Percentiles rank a stretch among this genome's conserved stretches.
Conservation (phyloP, 2,888 invertebrate species). For the Odontothrips loti region DNA sequence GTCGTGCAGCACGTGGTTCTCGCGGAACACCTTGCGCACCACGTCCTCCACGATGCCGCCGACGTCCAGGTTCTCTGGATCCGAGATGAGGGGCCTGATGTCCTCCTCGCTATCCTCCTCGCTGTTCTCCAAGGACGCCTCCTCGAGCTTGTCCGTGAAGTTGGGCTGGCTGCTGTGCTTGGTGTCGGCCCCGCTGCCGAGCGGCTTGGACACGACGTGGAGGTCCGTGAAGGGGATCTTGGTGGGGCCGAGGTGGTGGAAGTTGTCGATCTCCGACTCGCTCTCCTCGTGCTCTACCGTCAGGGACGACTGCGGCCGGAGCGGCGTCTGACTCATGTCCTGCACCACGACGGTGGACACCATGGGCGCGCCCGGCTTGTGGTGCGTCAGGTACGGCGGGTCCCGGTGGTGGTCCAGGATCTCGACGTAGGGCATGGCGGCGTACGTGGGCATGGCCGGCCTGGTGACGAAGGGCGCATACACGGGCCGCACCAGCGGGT, state of each 20-base stretch:
- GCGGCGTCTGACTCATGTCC: conserved; percentile 13
- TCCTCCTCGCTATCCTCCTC: not conserved
- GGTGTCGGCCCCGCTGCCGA: not conserved
- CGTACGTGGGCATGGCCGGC: conserved; percentile 2
- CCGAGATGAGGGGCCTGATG: not conserved
- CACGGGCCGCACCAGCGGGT: conserved; percentile 14
- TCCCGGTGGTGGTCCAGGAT: conserved; percentile 21
- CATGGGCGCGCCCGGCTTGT: not conserved
- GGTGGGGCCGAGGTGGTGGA: conserved; percentile 4
- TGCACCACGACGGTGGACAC: conserved; percentile 21
- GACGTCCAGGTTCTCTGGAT: not conserved
- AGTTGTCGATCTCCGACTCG: not conserved
- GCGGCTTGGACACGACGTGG: not conserved
- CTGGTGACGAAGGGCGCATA: conserved; percentile 8
- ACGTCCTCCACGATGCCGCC: not conserved
- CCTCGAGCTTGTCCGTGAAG: conserved; percentile 13
- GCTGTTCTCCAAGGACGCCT: not conserved
- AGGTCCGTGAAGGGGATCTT: conserved; percentile 19
- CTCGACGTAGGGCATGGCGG: conserved; percentile 10
- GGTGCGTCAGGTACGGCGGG: not conserved
- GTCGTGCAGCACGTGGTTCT: conserved; percentile 8
- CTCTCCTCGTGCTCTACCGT: not conserved
- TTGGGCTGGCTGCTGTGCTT: not conserved
- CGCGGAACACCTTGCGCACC: not conserved
- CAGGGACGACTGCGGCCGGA: not conserved